Percentiles rank a stretch among this genome's conserved stretches.
Conservation (phyloP, 2,888 invertebrate genomes). For the Eristalis tenax region DNA sequence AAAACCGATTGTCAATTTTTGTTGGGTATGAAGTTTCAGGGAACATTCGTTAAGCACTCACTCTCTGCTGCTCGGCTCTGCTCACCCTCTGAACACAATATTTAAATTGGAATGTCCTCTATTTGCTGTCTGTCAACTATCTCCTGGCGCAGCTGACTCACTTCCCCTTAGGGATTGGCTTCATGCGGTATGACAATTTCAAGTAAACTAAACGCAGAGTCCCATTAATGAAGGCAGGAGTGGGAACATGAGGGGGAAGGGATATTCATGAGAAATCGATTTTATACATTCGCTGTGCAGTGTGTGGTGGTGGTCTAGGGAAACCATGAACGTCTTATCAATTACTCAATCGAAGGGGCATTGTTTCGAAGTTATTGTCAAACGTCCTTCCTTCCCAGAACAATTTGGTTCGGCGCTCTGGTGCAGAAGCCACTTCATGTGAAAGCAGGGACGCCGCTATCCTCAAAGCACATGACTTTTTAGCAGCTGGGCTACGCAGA, state of each 20-base stretch:
- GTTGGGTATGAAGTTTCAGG: not conserved
- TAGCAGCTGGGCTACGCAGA: too few species aligned
- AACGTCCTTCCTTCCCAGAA: too few species aligned
- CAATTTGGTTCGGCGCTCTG: too few species aligned
- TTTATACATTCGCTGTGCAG: not conserved
- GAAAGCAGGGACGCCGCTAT: too few species aligned
- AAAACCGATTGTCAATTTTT: not conserved
- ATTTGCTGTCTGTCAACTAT: not conserved
- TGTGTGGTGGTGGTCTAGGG: too few species aligned
- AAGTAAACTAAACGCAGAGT: not conserved
- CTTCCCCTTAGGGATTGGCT: not conserved
- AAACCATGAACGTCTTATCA: too few species aligned
- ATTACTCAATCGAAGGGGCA: not conserved
- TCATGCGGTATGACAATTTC: not conserved
- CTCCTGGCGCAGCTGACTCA: too few species aligned
- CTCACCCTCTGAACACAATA: not conserved
- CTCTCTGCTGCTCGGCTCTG: not conserved
- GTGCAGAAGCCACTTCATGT: too few species aligned
- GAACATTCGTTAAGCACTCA: not conserved
- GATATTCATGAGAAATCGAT: not conserved
- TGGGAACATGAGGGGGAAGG: not conserved
- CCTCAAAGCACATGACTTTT: too few species aligned
- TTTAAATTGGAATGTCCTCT: not conserved
- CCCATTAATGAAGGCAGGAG: too few species aligned
- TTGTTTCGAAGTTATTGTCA: not conserved